Percentiles rank a stretch among this genome's conserved stretches.
Evolutionary conservation across 2,113 vertebrate species (phyloP).

Genomic region (Crypturellus undulatus): DNA sequence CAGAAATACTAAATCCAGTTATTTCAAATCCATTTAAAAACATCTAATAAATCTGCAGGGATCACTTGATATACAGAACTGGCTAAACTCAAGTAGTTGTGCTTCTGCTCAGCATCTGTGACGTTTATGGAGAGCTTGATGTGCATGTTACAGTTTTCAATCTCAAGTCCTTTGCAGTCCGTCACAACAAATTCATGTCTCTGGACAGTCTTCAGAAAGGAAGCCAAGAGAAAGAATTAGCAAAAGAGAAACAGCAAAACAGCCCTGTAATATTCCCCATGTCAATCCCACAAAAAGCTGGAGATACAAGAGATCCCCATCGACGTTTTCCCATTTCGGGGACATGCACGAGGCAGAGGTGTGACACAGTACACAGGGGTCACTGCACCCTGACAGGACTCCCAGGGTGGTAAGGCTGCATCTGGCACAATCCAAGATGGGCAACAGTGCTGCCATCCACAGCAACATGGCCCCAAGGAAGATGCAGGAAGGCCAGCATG

Average conservation of each 20-base stretch:
- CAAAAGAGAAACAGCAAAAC: neutral
- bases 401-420: neutral
- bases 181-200: neutral
- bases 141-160: constrained; percentile 34
- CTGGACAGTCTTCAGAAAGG: neutral
- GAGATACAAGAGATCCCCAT: neutral
- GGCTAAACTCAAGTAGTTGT: constrained; percentile 42
- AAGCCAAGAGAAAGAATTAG: neutral
- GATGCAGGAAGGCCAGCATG: neutral
- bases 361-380: neutral
- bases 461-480: neutral
- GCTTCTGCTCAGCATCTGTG: constrained; percentile 26
- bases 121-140: neutral
- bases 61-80: constrained; percentile 47
- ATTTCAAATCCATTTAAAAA: constrained; percentile 65
- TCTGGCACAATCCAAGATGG: neutral
- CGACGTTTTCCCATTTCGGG: neutral
- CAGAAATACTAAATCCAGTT: constrained; percentile 72
- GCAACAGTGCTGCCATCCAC: neutral
- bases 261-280: fast-evolving
- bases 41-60: constrained; percentile 62
- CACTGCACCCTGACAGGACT: neutral
- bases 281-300: neutral
- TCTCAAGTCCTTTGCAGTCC: constrained; percentile 35
- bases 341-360: fast-evolving